Conservation (phyloP, 2,113 vertebrate species). For the Phocoena sinus region DNA sequence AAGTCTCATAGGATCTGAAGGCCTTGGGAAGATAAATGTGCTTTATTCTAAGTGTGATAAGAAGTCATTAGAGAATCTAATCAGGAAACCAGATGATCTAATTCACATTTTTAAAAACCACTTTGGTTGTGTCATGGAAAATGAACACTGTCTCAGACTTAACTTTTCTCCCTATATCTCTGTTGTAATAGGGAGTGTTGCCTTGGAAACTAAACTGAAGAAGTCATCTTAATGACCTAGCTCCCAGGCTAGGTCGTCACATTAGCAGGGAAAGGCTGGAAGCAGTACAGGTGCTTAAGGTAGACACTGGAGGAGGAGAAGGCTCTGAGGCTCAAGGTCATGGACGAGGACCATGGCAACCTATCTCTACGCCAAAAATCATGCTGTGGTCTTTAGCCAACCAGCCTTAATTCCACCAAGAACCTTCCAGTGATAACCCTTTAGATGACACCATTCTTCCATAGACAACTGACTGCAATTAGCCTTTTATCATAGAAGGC, state of each 20-base stretch:
- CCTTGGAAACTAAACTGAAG: background rate
- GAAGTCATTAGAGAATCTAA: background rate
- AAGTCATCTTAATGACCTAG: background rate
- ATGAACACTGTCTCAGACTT: background rate
- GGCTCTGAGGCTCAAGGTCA: background rate
- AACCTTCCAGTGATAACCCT: background rate
- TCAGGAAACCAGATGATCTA: background rate
- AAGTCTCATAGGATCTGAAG: background rate
- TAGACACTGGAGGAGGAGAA: background rate
- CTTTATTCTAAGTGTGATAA: background rate
- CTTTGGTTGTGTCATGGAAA: background rate
- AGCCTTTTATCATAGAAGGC: background rate
- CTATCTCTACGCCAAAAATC: background rate
- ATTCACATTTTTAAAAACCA: background rate
- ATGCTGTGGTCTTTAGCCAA: background rate
- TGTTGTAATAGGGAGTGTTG: background rate
- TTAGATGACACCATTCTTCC: background rate
- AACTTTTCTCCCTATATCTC: background rate
- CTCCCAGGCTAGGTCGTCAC: background rate
- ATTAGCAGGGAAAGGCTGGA: background rate
- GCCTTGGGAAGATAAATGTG: background rate
- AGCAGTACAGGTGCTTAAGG: background rate
- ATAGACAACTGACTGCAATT: background rate
- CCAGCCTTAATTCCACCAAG: background rate
- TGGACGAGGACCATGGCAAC: background rate